Evolutionary conservation across 1,140 invertebrate genomes (phyloP).

Genomic region (Drosophila bocqueti): DNA sequence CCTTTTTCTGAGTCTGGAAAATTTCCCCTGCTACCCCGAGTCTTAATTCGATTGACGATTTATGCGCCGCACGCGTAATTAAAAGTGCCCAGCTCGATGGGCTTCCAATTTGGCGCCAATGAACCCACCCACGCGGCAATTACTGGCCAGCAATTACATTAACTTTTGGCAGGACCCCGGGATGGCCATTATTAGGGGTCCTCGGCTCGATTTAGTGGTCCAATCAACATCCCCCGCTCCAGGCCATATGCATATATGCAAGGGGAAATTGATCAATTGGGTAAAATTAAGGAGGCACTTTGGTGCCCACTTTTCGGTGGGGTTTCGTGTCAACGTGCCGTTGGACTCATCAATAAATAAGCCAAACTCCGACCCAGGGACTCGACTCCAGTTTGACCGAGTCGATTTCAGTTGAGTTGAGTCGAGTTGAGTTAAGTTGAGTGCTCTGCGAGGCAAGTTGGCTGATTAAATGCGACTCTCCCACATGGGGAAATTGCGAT

Average conservation of each 20-base stretch:
- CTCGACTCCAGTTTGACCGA: conserved; percentile 27
- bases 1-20: not conserved
- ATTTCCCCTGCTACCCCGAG: not conserved
- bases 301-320: conserved; percentile 41
- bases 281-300: conserved; percentile 73
- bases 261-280: conserved; percentile 76
- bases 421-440: conserved; percentile 13
- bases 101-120: conserved; percentile 63
- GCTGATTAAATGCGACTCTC: conserved; percentile 37
- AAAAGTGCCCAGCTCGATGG: conserved; percentile 60
- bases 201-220: conserved; percentile 59
- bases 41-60: conserved; percentile 53
- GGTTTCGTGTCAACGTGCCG: conserved; percentile 75
- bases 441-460: conserved; percentile 31
- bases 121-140: conserved; percentile 59
- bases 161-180: conserved; percentile 51
- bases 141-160: conserved; percentile 71
- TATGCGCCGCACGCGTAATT: conserved; percentile 61
- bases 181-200: conserved; percentile 49
- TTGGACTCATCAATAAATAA: conserved; percentile 78
- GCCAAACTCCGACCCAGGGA: conserved; percentile 36
- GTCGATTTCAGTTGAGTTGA: conserved; percentile 3
- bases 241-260: conserved; percentile 71
- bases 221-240: conserved; percentile 54
- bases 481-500: conserved; percentile 38